Evolutionary conservation across 2,888 invertebrate genomes (phyloP).

Genomic region (Fragum whitleyi): DNA sequence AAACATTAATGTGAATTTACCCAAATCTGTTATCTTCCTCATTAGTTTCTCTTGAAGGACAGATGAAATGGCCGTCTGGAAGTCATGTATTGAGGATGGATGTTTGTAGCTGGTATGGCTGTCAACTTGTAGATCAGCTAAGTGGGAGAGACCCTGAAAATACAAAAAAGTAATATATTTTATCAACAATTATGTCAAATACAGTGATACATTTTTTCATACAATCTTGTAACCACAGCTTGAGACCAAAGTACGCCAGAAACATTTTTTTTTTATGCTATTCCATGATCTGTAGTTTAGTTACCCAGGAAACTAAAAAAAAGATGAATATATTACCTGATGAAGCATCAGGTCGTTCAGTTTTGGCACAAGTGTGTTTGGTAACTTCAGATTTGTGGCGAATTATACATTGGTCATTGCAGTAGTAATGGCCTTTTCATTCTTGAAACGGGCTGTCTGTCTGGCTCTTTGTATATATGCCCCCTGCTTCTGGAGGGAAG

Average conservation of each 20-base stretch:
- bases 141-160: neutral
- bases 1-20: neutral
- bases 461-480: neutral
- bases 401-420: neutral
- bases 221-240: neutral
- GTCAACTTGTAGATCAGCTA: neutral
- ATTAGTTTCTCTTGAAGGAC: neutral
- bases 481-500: neutral
- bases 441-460: neutral
- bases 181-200: neutral
- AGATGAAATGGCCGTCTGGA: neutral
- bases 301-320: too few species aligned
- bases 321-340: neutral
- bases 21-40: neutral
- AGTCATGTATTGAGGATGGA: neutral
- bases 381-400: neutral
- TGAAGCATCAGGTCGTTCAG: too few species aligned
- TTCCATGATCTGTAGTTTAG: too few species aligned
- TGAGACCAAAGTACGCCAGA: neutral
- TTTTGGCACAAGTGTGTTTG: neutral
- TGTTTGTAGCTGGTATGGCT: slow-evolving; percentile 10
- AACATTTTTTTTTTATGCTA: too few species aligned
- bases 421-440: neutral
- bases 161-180: neutral
- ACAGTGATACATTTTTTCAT: neutral